A percentile compares a stretch with the other conserved stretches of the same genome.
phyloP scores from a whole-genome alignment of 2,888 invertebrate species.

The Mesochorus sp. region DNA sequence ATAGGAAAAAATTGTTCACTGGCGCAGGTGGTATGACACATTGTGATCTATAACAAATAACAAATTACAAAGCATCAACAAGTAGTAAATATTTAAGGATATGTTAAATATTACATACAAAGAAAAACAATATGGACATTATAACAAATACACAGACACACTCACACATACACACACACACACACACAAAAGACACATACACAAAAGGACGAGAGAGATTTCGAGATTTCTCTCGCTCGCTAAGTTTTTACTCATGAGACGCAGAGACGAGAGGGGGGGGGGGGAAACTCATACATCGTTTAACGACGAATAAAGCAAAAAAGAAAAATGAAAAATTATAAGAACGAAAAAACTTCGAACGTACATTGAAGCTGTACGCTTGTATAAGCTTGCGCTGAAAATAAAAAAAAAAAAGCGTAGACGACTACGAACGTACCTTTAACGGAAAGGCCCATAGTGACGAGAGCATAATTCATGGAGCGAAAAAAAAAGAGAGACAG shows the following conservation, averaged over 20 bases:
- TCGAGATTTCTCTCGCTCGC: conserved; percentile 50
- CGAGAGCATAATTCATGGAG: conserved; percentile 42
- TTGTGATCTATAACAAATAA: conserved; percentile 79
- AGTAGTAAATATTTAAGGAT: conserved; percentile 79
- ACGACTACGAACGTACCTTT: conserved; percentile 76
- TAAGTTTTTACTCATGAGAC: conserved; percentile 45
- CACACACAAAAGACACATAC: conserved; percentile 42
- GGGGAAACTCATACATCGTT: background rate
- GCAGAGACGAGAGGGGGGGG: conserved; percentile 12
- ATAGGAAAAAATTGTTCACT: conserved; percentile 73
- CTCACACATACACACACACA: conserved; percentile 25
- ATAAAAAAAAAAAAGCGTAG: conserved; percentile 64
- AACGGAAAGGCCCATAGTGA: conserved; percentile 42
- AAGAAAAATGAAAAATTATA: background rate
- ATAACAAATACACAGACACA: conserved; percentile 5
- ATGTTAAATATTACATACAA: conserved; percentile 64
- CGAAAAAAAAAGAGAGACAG: conserved; percentile 8
- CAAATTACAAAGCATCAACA: conserved; percentile 79
- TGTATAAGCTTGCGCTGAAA: conserved; percentile 55
- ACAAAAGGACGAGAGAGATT: conserved; percentile 61
- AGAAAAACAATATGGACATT: conserved; percentile 23
- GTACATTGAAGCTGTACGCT: conserved; percentile 57
- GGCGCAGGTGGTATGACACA: conserved; percentile 79
- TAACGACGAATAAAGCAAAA: conserved; percentile 17
- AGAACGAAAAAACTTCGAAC: conserved; percentile 38